Evolutionary conservation across 2,797 vertebrate genomes (phyloP).

Genomic region (Tenualosa ilisha): DNA sequence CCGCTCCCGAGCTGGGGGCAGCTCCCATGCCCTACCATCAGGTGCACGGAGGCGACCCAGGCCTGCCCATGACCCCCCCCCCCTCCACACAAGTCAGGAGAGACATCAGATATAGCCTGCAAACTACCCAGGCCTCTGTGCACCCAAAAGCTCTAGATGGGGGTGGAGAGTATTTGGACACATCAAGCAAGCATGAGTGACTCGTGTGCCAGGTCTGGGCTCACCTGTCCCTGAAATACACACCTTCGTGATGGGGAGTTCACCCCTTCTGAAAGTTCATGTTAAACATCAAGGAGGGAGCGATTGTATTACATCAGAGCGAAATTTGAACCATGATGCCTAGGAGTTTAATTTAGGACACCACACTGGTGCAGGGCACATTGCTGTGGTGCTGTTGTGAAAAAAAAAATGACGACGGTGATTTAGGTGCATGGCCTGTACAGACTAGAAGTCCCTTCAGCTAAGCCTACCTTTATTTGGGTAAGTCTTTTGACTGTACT

Average conservation of each 20-base stretch:
- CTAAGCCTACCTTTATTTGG: not conserved
- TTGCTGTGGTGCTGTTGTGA: conserved; percentile 10
- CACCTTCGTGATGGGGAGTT: conserved; percentile 14
- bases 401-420: not conserved
- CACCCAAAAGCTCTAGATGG: not conserved
- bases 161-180: conserved; percentile 20
- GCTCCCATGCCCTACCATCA: not conserved
- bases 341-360: not conserved
- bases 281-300: conserved; percentile 14
- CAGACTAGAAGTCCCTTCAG: not conserved
- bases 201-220: not conserved
- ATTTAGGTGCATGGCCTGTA: not conserved
- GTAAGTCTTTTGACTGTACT: not conserved
- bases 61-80: not conserved
- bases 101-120: not conserved
- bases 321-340: conserved; percentile 10
- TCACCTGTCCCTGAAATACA: conserved; percentile 4
- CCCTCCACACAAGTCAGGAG: not conserved
- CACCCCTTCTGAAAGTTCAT: conserved; percentile 18
- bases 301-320: conserved; percentile 4
- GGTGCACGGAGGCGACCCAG: not conserved
- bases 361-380: not conserved
- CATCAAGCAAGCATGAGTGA: not conserved
- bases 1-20: not conserved
- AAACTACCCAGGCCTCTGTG: not conserved